Evolutionary conservation across 2,888 invertebrate species (phyloP).

Genomic region (Cantharis nigra): DNA sequence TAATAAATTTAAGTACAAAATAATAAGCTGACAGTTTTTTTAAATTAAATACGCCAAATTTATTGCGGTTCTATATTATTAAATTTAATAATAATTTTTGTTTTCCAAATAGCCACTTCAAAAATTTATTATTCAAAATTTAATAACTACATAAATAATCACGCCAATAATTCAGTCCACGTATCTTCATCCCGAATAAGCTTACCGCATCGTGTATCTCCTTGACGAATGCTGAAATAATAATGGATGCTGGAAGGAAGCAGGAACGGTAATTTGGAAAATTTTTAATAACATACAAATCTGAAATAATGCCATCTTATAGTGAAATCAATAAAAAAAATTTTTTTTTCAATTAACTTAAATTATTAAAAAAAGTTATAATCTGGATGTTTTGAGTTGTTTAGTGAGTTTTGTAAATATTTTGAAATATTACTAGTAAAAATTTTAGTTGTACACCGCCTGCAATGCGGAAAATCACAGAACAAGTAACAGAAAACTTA

Average conservation of each 20-base stretch:
- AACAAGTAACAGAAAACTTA: too few species aligned
- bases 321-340: too few species aligned
- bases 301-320: too few species aligned
- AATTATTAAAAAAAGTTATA: too few species aligned
- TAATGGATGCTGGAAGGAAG: not conserved
- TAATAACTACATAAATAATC: not conserved
- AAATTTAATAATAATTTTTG: not conserved
- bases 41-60: slow-evolving; percentile 6
- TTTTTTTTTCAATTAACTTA: too few species aligned
- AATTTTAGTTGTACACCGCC: too few species aligned
- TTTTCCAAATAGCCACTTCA: not conserved
- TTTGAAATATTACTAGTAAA: too few species aligned
- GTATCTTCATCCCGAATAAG: not conserved
- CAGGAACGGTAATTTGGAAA: not conserved
- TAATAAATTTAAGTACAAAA: slow-evolving; percentile 28
- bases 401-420: too few species aligned
- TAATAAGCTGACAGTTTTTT: slow-evolving; percentile 26
- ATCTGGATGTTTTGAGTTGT: too few species aligned
- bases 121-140: not conserved
- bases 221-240: not conserved
- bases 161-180: not conserved
- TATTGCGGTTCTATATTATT: not conserved
- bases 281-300: too few species aligned
- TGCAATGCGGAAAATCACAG: too few species aligned
- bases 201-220: not conserved